Percentiles rank a stretch among this genome's conserved stretches.
Conservation (phyloP, 2,113 vertebrate genomes). For the Microcebus griseorufus region DNA sequence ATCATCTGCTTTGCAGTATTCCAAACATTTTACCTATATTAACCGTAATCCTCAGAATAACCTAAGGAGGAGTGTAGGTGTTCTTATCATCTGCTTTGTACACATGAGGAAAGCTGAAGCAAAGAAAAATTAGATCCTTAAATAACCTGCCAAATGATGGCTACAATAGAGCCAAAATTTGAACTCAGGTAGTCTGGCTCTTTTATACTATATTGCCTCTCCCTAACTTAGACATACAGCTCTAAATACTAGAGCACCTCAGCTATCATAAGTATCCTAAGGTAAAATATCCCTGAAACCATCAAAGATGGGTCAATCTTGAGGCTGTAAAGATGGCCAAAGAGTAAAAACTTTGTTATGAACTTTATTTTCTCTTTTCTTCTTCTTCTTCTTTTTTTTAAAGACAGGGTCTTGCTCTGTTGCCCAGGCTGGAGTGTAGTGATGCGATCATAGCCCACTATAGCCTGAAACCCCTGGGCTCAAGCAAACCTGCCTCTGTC, state of each 20-base stretch:
- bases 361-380: background rate
- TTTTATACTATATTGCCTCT: background rate
- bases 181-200: background rate
- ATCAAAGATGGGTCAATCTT: conserved; percentile 55
- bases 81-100: conserved; percentile 24
- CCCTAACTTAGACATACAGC: background rate
- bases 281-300: background rate
- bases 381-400: no score
- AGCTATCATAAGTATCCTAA: background rate
- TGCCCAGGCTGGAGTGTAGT: no score
- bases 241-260: background rate
- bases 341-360: conserved; percentile 75
- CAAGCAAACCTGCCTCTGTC: no score
- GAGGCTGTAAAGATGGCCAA: conserved; percentile 66
- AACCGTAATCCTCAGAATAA: conserved; percentile 17
- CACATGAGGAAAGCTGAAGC: conserved; percentile 1
- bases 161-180: background rate
- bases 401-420: no score
- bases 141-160: background rate
- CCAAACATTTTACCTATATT: conserved; percentile 47
- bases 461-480: no score
- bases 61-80: background rate
- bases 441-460: no score
- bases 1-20: conserved; percentile 32
- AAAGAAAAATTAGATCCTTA: conserved; percentile 32